Evolutionary conservation across 2,113 vertebrate species (phyloP).

Genomic region (Epinephelus fuscoguttatus): DNA sequence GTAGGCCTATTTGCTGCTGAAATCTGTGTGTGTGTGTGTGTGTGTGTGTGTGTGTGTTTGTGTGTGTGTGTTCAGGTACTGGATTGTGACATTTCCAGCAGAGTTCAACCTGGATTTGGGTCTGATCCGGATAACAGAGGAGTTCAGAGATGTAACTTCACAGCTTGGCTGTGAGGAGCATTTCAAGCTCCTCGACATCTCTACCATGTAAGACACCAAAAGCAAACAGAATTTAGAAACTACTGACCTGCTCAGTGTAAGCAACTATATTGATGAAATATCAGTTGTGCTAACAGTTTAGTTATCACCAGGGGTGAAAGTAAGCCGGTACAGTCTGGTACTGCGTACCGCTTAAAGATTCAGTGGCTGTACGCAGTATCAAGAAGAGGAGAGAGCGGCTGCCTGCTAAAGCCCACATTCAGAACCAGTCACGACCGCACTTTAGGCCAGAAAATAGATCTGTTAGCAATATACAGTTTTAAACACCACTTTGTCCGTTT

Average conservation of each 20-base stretch:
- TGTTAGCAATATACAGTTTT: no score
- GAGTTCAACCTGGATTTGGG: conserved; percentile 98
- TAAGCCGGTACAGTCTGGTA: no score
- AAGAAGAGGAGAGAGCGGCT: no score
- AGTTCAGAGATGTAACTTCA: conserved; percentile 91
- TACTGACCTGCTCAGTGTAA: background rate
- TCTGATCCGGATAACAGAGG: conserved; percentile 92
- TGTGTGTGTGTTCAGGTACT: conserved; percentile 87
- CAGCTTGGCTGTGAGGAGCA: conserved; percentile 92
- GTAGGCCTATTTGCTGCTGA: conserved; percentile 8
- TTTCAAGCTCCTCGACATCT: conserved; percentile 95
- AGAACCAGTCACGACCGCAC: no score
- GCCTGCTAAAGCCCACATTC: no score
- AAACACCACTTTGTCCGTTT: no score
- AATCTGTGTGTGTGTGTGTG: conserved; percentile 30
- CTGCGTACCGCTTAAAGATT: no score
- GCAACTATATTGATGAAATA: background rate
- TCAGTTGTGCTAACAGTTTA: background rate
- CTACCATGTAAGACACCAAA: conserved; percentile 91
- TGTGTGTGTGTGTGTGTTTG: conserved; percentile 28
- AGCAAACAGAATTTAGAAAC: background rate
- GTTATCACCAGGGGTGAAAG: background rate
- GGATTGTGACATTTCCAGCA: conserved; percentile 97
- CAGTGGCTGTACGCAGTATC: no score
- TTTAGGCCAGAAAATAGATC: no score